Base-by-base conservation (phyloP, 2,888 invertebrate species). In the Aradus depressus region DNA sequence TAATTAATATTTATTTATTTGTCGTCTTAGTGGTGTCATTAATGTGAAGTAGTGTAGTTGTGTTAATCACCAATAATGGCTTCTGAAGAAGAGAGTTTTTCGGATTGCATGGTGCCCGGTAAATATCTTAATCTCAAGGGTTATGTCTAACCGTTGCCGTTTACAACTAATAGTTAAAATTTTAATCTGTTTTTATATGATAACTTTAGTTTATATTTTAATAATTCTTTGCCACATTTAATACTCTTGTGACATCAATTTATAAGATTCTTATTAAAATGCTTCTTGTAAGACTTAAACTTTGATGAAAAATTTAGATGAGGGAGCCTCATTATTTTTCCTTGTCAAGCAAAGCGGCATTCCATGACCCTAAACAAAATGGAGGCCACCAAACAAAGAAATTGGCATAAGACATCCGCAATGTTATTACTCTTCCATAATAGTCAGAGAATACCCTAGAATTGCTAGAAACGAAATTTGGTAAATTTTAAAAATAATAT, bases 71-170 rank as follows among this genome's bases (percentile, higher is more conserved):
- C 23, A 19, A 18, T 48, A 28, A 87, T 87, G 87, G 87, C 86
- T 70, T 87, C 87, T 59, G 87, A 87, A 65, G 87, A 87, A 67
- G 87, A 87, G 72, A 80, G n/a, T n/a, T n/a, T 86, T 68, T 87
- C 87, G 65, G 88, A 86, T 68, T 82, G 80, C 68, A 83, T n/a
- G n/a, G n/a, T 80, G 67, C 85, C 84, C 75, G 87, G 88, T 87
- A 75, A 84, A 47, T 54, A 21, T 32, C 31, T 44, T 35, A 28
- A 47, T 43, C 47, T 25, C 37, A 43, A 41, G 34, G 51, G 41
- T 51, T 51, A 51, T 51, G 44, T 50, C 42, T 43, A 50, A 34
- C 50, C 50, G 50, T 51, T 45, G 55, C 55, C 51, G 55, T 53
- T 48, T 53, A 55, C 50, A 53, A 53, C 53, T 53, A 55, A 53